Conservation (phyloP, 2,113 vertebrate species). For the Delphinus delphis region DNA sequence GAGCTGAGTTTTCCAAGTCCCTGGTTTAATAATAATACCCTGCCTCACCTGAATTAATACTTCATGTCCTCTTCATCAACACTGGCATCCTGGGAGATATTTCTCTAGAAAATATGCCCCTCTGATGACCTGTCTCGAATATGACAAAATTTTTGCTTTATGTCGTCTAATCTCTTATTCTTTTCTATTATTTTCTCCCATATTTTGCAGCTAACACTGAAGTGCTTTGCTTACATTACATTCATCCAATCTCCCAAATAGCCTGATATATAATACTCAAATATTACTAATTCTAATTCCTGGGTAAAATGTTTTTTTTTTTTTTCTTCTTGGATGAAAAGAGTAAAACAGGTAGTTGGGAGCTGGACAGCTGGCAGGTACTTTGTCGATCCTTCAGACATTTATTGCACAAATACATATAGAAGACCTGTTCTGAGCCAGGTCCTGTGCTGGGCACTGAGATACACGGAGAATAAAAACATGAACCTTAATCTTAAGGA, state of each 20-base stretch:
- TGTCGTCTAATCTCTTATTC: not conserved
- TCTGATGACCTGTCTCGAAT: not conserved
- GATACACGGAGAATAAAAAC: not conserved
- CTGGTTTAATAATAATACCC: not conserved
- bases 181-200: not conserved
- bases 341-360: not conserved
- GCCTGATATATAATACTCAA: not conserved
- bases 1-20: not conserved
- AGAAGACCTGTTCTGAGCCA: not conserved
- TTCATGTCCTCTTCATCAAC: too few species aligned
- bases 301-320: not conserved
- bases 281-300: not conserved
- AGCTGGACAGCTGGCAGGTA: not conserved
- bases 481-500: not conserved
- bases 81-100: not conserved
- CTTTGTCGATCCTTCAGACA: not conserved
- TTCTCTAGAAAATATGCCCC: not conserved
- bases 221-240: not conserved
- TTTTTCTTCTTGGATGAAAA: not conserved
- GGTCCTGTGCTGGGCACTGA: not conserved
- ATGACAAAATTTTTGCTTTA: not conserved
- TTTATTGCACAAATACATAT: not conserved
- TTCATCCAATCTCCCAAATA: not conserved
- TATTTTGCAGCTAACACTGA: not conserved
- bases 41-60: not conserved